Conservation (phyloP, 1,140 invertebrate species). For the Vanessa tameamea region DNA sequence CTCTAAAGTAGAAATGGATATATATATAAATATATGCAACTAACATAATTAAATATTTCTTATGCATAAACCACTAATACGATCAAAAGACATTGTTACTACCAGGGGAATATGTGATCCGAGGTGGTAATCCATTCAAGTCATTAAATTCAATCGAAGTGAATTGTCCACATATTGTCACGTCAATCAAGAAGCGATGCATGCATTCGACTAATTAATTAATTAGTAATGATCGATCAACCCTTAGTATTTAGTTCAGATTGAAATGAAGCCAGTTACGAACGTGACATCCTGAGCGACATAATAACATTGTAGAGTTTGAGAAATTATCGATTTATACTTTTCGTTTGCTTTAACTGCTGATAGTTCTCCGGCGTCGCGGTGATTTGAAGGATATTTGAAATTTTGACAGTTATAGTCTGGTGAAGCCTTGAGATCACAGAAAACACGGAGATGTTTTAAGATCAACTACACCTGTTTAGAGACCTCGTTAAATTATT, state of each 20-base stretch:
- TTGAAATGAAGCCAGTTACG: conserved; percentile 2
- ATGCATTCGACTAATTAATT: conserved; percentile 39
- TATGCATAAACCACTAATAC: not conserved
- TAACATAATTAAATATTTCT: too few species aligned
- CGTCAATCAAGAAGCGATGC: conserved; percentile 38
- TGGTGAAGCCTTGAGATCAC: too few species aligned
- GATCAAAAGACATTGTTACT: not conserved
- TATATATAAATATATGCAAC: too few species aligned
- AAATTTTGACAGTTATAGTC: too few species aligned
- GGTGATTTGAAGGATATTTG: too few species aligned
- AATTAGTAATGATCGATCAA: conserved; percentile 19
- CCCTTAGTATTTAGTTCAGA: conserved; percentile 11
- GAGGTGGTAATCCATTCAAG: conserved; percentile 12
- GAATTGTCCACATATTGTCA: conserved; percentile 40
- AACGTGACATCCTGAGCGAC: not conserved
- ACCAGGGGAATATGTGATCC: not conserved
- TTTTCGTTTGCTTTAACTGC: too few species aligned
- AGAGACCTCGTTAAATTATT: too few species aligned
- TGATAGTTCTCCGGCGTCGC: too few species aligned
- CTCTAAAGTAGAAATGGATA: too few species aligned
- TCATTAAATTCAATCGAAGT: not conserved
- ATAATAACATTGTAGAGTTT: not conserved
- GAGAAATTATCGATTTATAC: too few species aligned
- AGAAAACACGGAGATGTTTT: too few species aligned
- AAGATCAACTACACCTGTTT: too few species aligned